These are phyloP conservation scores for Salarias fasciatus DNA, from an alignment of 2,797 vertebrate genomes.

Conservation along the genomic window DNA sequence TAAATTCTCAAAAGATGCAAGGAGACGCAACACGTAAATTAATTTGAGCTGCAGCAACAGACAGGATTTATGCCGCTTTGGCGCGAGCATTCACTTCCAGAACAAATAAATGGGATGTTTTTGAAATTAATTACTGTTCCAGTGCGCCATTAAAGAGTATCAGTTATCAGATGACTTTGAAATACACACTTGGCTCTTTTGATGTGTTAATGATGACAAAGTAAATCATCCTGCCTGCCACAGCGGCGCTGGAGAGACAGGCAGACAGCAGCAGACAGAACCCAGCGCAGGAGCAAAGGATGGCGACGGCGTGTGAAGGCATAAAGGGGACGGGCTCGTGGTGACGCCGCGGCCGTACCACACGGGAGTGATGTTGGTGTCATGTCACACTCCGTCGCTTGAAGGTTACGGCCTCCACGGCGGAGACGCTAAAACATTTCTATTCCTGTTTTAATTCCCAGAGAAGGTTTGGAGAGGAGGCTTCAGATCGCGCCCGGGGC, in stretches of 20 bases:
- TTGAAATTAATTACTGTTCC: constrained; percentile 81
- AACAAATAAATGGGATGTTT: constrained; percentile 79
- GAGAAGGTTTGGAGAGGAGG: constrained; percentile 44
- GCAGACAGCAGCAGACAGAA: neutral
- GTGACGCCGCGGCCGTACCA: neutral
- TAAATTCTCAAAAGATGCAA: constrained; percentile 80
- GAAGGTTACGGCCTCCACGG: constrained; percentile 44
- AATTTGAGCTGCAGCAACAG: constrained; percentile 74
- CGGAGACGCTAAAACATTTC: constrained; percentile 32
- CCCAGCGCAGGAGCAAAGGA: constrained; percentile 9
- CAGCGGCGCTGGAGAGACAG: constrained; percentile 31
- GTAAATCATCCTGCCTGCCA: constrained; percentile 63
- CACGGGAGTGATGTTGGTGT: constrained; percentile 23
- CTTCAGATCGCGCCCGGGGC: constrained; percentile 46
- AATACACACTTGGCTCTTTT: constrained; percentile 76
- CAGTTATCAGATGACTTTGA: constrained; percentile 79
- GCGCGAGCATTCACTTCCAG: constrained; percentile 72
- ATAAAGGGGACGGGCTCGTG: constrained; percentile 11
- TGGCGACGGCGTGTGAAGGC: constrained; percentile 3
- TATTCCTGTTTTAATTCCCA: constrained; percentile 41
- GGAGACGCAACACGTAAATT: constrained; percentile 78
- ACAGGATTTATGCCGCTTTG: constrained; percentile 79
- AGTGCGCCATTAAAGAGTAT: constrained; percentile 74
- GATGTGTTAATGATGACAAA: constrained; percentile 79
- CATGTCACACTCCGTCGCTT: constrained; percentile 30